A percentile compares a stretch with the other conserved stretches of the same genome.
Evolutionary conservation across 2,797 vertebrate species (phyloP).

Genomic region (Cygnus olor): DNA sequence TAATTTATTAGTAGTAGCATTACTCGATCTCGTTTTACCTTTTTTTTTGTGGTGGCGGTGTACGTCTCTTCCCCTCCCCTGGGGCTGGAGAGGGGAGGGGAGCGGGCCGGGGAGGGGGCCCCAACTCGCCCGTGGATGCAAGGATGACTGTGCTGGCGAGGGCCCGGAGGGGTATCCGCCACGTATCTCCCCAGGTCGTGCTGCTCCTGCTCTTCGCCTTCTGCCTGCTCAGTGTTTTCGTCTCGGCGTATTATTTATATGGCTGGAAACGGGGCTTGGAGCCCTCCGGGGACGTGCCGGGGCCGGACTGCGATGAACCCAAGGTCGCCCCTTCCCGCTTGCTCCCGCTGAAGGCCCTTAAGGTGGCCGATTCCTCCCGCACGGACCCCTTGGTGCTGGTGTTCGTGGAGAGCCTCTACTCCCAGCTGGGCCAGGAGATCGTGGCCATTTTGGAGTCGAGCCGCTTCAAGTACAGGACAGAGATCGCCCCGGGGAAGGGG

Average conservation of each 20-base stretch:
- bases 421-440: constrained; percentile 97
- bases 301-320: constrained; percentile 87
- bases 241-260: constrained; percentile 98
- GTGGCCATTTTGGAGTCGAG: constrained; percentile 97
- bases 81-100: constrained; percentile 50
- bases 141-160: constrained; percentile 93
- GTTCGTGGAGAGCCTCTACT: constrained; percentile 98
- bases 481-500: constrained; percentile 96
- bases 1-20: constrained; percentile 50
- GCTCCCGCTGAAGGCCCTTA: constrained; percentile 82
- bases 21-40: neutral
- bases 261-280: constrained; percentile 95
- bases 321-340: constrained; percentile 90
- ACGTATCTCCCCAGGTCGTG: constrained; percentile 93
- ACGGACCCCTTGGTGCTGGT: constrained; percentile 96
- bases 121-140: constrained; percentile 51
- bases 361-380: constrained; percentile 82
- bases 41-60: neutral
- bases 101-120: constrained; percentile 64
- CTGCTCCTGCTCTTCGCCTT: constrained; percentile 94
- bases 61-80: constrained; percentile 60
- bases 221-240: constrained; percentile 94
- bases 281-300: constrained; percentile 83
- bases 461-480: constrained; percentile 94
- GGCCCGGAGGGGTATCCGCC: constrained; percentile 92